A percentile compares a stretch with the other conserved stretches of the same genome.
Evolutionary conservation across 2,113 vertebrate species (phyloP).

Genomic region (Alethe diademata): DNA sequence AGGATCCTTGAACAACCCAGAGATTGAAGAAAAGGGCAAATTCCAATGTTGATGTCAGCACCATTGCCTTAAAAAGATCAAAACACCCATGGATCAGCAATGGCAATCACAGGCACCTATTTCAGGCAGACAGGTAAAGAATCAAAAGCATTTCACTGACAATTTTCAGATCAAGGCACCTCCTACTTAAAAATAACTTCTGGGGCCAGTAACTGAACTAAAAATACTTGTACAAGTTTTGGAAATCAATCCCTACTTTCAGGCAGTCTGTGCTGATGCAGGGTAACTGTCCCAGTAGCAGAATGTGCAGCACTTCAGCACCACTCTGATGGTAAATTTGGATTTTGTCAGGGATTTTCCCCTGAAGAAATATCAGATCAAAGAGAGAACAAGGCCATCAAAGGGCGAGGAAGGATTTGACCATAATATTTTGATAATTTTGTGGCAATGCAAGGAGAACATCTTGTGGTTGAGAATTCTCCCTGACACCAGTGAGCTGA

Average conservation of each 20-base stretch:
- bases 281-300: not conserved
- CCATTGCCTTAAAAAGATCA: not conserved
- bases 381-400: not conserved
- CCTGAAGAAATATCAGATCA: not conserved
- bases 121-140: not conserved
- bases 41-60: not conserved
- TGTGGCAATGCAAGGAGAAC: not conserved
- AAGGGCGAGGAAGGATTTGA: not conserved
- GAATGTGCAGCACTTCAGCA: not conserved
- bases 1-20: not conserved
- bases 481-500: not conserved
- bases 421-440: not conserved
- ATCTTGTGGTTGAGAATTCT: not conserved
- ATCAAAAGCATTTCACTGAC: slow-evolving; percentile 7
- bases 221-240: not conserved
- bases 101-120: not conserved
- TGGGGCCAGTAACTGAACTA: not conserved
- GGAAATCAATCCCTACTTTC: not conserved
- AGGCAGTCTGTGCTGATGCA: not conserved
- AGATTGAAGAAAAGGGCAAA: not conserved
- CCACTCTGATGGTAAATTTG: not conserved
- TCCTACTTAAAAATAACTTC: not conserved
- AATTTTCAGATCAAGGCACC: not conserved
- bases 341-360: not conserved
- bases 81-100: not conserved